Base-by-base conservation (phyloP, 2,888 invertebrate species). In the Helicoverpa assulta region DNA sequence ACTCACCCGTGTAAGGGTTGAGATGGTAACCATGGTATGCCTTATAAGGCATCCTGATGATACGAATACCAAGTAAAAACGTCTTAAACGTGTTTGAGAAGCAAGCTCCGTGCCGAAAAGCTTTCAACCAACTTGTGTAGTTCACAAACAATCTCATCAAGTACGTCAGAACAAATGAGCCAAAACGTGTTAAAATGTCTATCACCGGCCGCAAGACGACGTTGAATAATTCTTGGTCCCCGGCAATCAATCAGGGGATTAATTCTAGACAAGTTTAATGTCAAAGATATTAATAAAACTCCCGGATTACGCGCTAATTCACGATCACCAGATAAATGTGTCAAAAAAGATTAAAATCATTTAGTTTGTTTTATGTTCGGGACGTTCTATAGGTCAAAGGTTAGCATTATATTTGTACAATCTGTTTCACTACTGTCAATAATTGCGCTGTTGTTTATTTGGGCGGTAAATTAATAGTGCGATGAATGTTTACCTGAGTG, bases 221-320 rank as follows among this genome's bases (percentile, higher is more conserved):
- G 71, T 57, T 76, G 75, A 75, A 75, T 75, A 72, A 80, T 75
- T 72, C 64, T 65, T 75, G 43, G 29, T 53, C 29, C 52, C 53
- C 7, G 18, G 50, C 55, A 70, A 80, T 78, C 72, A 70, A 80
- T 78, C 69, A 79, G 62, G 8, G 78, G 73, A 81, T 79, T 81
- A 77, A 55, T 61, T 29, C 53, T 61, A 65, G 29, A 52, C 66
- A 63, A 78, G 56, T 54, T 21, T 50, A 61, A 76, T 64, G 66
- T 63, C 65, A 66, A 60, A 51, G 59, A 57, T 80, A 76, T 80
- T 80, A 80, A 76, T 77, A 80, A 70, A 77, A 77, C 70, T 69
- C 50, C 58, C 21, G 76, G 70, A 80, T 80, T 80, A 80, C 21
- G 5, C 18, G 19, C 29, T 60, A 60, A 76, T 76, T 70, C 54